These are phyloP conservation scores for Micrastur ruficollis DNA, from an alignment of 2,797 vertebrate genomes.

Conservation along the genomic window DNA sequence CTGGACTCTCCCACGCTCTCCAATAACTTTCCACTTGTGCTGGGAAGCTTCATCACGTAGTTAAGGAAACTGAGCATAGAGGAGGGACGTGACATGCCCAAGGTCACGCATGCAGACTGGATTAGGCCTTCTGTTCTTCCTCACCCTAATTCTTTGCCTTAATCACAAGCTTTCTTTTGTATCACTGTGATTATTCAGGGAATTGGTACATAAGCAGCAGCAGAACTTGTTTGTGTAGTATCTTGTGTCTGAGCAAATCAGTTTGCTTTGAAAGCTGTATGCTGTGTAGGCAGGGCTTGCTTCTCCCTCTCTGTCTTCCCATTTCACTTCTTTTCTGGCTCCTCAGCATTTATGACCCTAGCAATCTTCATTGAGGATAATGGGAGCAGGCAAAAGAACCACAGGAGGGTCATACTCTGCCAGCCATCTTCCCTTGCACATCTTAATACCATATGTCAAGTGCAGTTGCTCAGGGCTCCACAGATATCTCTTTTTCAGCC, in stretches of 20 bases:
- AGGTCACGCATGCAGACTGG: neutral
- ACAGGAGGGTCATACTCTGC: constrained; percentile 29
- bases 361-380: constrained; percentile 52
- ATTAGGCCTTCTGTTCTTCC: neutral
- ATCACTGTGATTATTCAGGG: neutral
- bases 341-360: constrained; percentile 31
- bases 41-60: neutral
- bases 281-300: neutral
- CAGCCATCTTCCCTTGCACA: constrained; percentile 47
- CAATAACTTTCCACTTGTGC: neutral
- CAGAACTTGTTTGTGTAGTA: neutral
- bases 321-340: constrained; percentile 19
- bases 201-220: neutral
- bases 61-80: neutral
- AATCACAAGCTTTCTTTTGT: neutral
- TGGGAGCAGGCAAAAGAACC: constrained; percentile 57
- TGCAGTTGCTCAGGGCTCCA: constrained; percentile 45
- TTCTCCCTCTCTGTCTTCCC: neutral
- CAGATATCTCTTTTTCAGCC: constrained; percentile 50
- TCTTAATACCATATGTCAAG: constrained; percentile 65
- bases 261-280: neutral
- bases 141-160: neutral
- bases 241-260: neutral
- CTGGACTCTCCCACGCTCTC: neutral
- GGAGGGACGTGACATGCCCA: neutral